Percentiles rank a stretch among this genome's conserved stretches.
phyloP scores from a whole-genome alignment of 2,888 invertebrate species.

The Melanotus villosus region DNA sequence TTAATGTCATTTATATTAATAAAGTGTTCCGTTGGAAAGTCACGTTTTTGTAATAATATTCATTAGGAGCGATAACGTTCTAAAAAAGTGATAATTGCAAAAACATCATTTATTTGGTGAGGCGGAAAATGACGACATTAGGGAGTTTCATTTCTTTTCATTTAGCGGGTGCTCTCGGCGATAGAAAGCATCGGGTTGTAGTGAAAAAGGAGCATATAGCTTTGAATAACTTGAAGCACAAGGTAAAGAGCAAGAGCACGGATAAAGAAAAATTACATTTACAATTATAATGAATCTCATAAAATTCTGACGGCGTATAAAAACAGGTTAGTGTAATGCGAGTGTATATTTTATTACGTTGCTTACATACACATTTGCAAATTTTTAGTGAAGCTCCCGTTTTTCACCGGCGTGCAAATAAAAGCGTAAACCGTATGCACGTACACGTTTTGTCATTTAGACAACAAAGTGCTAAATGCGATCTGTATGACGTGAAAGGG shows the following conservation, averaged over 20 bases:
- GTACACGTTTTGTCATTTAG: slow-evolving; percentile 44
- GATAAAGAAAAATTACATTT: slow-evolving; percentile 48
- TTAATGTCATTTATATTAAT: no score
- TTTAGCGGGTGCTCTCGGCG: background rate
- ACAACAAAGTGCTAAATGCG: slow-evolving; percentile 44
- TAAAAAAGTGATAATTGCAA: slow-evolving; percentile 4
- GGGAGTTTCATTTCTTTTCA: slow-evolving; percentile 10
- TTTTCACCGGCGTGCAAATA: slow-evolving; percentile 29
- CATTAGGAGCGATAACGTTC: background rate
- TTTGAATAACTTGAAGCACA: slow-evolving; percentile 26
- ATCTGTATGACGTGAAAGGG: slow-evolving; percentile 42
- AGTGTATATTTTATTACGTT: slow-evolving; percentile 47
- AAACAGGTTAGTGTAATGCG: slow-evolving; percentile 46
- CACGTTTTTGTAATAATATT: background rate
- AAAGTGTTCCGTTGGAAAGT: background rate
- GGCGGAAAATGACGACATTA: slow-evolving; percentile 14
- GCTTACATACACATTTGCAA: slow-evolving; percentile 42
- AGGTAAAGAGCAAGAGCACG: slow-evolving; percentile 37
- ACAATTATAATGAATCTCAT: slow-evolving; percentile 48
- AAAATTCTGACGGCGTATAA: slow-evolving; percentile 47
- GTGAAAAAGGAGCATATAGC: background rate
- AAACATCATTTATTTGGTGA: background rate
- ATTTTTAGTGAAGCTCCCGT: slow-evolving; percentile 38
- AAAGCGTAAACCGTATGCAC: slow-evolving; percentile 36
- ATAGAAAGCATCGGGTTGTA: background rate